These are phyloP conservation scores for Orchesella flavescens DNA, from an alignment of 2,888 invertebrate species.

Conservation along the genomic window DNA sequence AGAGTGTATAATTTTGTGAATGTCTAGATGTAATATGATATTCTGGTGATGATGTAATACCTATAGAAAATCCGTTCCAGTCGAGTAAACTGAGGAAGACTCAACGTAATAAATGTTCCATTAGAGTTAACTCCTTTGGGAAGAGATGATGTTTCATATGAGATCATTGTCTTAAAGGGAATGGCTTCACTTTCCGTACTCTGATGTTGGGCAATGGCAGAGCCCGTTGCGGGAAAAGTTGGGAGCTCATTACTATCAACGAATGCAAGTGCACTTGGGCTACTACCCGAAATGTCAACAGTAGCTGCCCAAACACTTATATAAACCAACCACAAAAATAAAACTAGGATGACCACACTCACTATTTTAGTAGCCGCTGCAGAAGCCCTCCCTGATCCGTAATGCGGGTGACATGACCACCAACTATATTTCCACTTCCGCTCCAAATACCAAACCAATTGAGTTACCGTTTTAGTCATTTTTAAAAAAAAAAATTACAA, in stretches of 20 bases:
- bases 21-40: not conserved
- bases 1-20: too few species aligned
- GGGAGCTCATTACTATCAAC: constrained; percentile 58
- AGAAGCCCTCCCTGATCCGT: constrained; percentile 33
- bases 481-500: not conserved
- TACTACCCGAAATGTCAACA: constrained; percentile 41
- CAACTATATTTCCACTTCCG: constrained; percentile 62
- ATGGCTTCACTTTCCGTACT: constrained; percentile 52
- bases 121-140: constrained; percentile 47
- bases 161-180: constrained; percentile 57
- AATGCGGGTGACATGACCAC: constrained; percentile 46
- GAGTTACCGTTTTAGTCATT: constrained; percentile 66
- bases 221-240: constrained; percentile 38
- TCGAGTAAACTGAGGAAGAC: constrained; percentile 53
- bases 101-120: constrained; percentile 52
- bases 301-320: constrained; percentile 63
- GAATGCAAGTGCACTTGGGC: constrained; percentile 34
- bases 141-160: constrained; percentile 54
- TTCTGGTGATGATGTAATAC: not conserved
- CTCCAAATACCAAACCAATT: constrained; percentile 67
- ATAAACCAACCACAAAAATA: constrained; percentile 55
- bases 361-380: constrained; percentile 50
- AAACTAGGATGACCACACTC: constrained; percentile 48
- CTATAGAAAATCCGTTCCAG: constrained; percentile 62
- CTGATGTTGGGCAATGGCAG: constrained; percentile 43